phyloP scores from a whole-genome alignment of 2,113 vertebrate genomes.

The Uropsilus gracilis region DNA sequence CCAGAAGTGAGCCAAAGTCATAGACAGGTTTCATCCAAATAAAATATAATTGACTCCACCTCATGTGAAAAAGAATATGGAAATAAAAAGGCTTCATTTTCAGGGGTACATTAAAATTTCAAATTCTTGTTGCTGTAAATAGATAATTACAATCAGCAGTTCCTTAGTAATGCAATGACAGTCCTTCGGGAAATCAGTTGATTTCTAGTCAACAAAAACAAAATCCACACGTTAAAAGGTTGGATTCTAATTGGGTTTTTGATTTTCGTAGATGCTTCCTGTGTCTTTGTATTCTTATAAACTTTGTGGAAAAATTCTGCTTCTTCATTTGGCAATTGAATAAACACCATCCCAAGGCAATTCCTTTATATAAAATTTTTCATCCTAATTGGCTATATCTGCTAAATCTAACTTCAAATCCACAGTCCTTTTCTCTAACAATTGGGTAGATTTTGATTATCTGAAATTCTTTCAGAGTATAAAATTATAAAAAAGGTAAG shows the following conservation, averaged over 20 bases:
- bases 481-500: not conserved
- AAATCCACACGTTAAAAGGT: not conserved
- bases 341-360: not conserved
- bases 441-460: not conserved
- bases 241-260: not conserved
- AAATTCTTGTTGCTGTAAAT: not conserved
- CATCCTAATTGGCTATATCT: not conserved
- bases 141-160: not conserved
- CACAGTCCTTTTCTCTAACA: not conserved
- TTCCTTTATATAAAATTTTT: not conserved
- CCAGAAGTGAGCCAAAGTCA: not conserved
- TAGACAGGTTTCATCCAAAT: not conserved
- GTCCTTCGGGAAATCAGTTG: not conserved
- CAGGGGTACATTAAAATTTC: not conserved
- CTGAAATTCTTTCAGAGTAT: not conserved
- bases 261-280: not conserved
- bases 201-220: constrained; percentile 10
- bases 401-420: not conserved
- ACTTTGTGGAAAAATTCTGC: not conserved
- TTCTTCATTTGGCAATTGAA: not conserved
- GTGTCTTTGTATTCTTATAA: not conserved
- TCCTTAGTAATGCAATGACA: not conserved
- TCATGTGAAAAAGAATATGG: not conserved
- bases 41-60: not conserved
- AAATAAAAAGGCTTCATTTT: not conserved